Percentiles rank a stretch among this genome's conserved stretches.
phyloP scores from a whole-genome alignment of 2,113 vertebrate genomes.

The Origma solitaria region DNA sequence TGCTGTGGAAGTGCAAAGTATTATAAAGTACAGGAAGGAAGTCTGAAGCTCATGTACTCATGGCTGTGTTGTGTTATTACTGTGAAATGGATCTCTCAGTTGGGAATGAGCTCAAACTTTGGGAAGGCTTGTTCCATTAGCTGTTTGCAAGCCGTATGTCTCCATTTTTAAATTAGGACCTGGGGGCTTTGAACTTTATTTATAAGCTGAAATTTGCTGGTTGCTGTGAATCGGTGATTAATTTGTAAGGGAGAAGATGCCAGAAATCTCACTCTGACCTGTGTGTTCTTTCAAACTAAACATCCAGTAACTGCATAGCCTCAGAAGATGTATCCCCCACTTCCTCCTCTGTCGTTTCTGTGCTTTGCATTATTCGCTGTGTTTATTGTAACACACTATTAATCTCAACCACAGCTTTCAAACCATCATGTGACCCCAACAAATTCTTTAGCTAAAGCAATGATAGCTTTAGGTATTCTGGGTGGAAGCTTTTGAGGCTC shows the following conservation, averaged over 20 bases:
- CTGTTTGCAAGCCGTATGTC: constrained; percentile 25
- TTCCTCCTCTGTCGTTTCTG: constrained; percentile 12
- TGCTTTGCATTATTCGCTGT: constrained; percentile 33
- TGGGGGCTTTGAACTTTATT: constrained; percentile 48
- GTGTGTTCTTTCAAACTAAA: constrained; percentile 29
- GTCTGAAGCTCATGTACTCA: background rate
- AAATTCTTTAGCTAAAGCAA: background rate
- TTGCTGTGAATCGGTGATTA: constrained; percentile 4
- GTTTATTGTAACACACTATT: constrained; percentile 55
- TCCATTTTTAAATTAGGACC: constrained; percentile 28
- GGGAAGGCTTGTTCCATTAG: constrained; percentile 16
- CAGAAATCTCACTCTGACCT: constrained; percentile 21
- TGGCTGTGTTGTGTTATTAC: background rate
- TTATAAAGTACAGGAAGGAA: constrained; percentile 40
- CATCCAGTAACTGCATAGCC: constrained; percentile 3
- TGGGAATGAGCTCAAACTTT: constrained; percentile 35
- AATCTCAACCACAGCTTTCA: constrained; percentile 48
- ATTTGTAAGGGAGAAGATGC: constrained; percentile 33
- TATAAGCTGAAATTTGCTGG: constrained; percentile 48
- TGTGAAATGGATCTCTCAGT: constrained; percentile 41
- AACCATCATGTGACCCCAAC: background rate
- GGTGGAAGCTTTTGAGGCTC: background rate
- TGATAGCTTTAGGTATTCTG: background rate
- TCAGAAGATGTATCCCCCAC: background rate
- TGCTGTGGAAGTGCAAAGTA: background rate